Evolutionary conservation across 2,113 vertebrate genomes (phyloP), one percentile per base, ranked within the genome.

Genomic region (Hemichromis elongatus): DNA sequence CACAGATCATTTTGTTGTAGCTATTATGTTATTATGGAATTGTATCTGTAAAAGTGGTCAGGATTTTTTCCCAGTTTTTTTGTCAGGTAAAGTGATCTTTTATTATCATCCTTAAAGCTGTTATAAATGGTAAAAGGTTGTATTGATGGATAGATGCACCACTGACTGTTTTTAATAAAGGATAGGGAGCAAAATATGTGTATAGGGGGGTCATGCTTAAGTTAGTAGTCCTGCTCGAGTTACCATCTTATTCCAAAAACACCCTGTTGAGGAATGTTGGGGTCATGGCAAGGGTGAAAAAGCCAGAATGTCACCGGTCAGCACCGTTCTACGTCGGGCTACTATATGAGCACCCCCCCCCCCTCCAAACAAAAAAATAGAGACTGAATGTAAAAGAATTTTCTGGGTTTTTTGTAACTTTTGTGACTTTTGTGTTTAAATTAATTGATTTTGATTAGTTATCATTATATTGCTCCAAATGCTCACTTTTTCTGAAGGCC

Each of bases 191-290:
- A 80, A 82, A 82, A 77, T n/a, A 40, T 47, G 68, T 53, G 59
- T 50, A 63, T 68, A 26, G 2, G 14, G 18, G 42, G 66, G 33
- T 87, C 75, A 30, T 24, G 54, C 9, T 42, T 33, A 79, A 53
- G 73, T 70, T 54, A 77, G 12, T 33, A 18, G 18, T 45, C 30
- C 56, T 81, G 68, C 77, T 89, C 24, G 52, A 86, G 88, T 91
- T 92, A 50, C 86, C 19, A 16, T 80, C 57, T 77, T 84, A 52
- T 63, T 80, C 82, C 82, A 80, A 79, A 75, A 90, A 88, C 54
- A 79, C 5, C 11, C 26, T 4, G 1, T 55, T 78, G 30, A 84
- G 75, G 84, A 88, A 90, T 92, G 54, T 77, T 45, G 21, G 54
- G 86, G 88, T 90, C 88, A 61, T 42, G 53, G 8, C 57, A 77